Conservation (phyloP, 30 jellyfish, hydroid and myxozoan species). For the Turritopsis rubra region DNA sequence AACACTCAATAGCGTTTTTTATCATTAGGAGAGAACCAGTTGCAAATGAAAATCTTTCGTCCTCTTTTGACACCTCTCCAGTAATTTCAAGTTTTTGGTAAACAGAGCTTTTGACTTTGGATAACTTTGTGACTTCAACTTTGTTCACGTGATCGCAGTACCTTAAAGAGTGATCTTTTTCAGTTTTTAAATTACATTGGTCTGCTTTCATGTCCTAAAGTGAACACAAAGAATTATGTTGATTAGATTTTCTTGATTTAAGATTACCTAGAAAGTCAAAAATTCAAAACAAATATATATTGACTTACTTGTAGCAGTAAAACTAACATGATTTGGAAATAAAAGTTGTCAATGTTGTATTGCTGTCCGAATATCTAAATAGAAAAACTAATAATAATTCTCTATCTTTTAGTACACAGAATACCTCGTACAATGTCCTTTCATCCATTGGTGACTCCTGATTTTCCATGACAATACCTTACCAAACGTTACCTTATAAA, state of each 20-base stretch:
- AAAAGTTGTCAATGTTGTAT: not conserved
- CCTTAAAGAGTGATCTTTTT: not conserved
- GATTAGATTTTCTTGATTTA: no score
- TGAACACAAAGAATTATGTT: not conserved
- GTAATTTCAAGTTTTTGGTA: not conserved
- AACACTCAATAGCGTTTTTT: not conserved
- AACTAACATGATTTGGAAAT: not conserved
- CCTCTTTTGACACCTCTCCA: not conserved
- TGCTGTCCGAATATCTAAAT: not conserved
- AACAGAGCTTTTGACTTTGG: not conserved
- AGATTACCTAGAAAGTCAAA: no score
- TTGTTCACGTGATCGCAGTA: not conserved
- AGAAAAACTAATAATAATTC: no score
- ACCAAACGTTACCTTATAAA: no score
- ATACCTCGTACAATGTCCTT: not conserved
- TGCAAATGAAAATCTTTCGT: not conserved
- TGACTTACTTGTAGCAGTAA: not conserved
- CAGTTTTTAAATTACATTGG: not conserved
- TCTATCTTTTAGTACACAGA: no score
- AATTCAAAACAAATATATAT: no score
- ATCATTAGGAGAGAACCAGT: not conserved
- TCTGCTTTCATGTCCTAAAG: not conserved
- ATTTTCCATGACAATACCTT: no score
- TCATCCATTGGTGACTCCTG: not conserved
- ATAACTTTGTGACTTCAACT: not conserved